Conservation (phyloP, 1,140 invertebrate genomes). For the Potamilus streckersoni region DNA sequence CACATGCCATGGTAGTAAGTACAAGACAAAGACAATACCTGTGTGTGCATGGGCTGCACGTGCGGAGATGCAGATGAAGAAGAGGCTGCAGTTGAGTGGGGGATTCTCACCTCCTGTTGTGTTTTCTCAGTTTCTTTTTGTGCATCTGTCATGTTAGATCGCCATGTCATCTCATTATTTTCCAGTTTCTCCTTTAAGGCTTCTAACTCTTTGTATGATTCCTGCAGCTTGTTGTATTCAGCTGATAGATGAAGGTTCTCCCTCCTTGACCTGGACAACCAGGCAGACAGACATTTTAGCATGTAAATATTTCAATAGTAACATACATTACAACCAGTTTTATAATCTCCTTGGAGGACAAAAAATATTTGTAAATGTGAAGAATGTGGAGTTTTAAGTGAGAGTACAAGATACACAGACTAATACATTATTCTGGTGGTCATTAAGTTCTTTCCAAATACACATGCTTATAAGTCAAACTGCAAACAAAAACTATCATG, state of each 20-base stretch:
- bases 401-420: too few species aligned
- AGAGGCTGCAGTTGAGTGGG: conserved; percentile 9
- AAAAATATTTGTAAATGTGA: too few species aligned
- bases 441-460: too few species aligned
- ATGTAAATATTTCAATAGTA: too few species aligned
- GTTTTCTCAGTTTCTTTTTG: conserved; percentile 62
- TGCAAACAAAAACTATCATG: too few species aligned
- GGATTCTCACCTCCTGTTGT: conserved; percentile 60
- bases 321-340: too few species aligned
- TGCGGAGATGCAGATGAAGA: conserved; percentile 16
- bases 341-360: too few species aligned
- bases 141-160: conserved; percentile 62
- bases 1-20: background rate
- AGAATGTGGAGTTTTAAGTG: too few species aligned
- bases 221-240: conserved; percentile 65
- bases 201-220: conserved; percentile 63
- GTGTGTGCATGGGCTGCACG: conserved; percentile 11
- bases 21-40: conserved; percentile 1
- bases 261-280: conserved; percentile 54
- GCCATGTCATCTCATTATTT: conserved; percentile 50
- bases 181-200: conserved; percentile 58
- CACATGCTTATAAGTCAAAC: too few species aligned
- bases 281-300: background rate
- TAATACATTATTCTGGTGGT: too few species aligned
- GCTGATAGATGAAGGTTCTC: conserved; percentile 63